Evolutionary conservation across 2,888 invertebrate species (phyloP).

Genomic region (Dinocampus coccinellae): DNA sequence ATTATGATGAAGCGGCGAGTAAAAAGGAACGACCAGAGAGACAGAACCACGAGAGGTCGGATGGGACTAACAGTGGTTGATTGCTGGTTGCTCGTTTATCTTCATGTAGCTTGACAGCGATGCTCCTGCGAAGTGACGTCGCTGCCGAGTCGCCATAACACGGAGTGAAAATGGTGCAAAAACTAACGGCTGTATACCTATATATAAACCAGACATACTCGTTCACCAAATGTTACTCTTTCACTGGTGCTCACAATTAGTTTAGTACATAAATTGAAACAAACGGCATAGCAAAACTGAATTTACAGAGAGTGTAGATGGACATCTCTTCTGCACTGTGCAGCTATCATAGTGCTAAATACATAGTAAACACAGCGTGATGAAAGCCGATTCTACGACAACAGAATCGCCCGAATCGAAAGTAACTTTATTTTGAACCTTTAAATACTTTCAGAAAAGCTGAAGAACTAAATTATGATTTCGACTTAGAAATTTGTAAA

Average conservation of each 20-base stretch:
- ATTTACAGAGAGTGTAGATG: constrained; percentile 67
- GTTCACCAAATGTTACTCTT: constrained; percentile 36
- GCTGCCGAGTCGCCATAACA: constrained; percentile 44
- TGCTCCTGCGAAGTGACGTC: constrained; percentile 60
- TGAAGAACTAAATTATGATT: too few relatives aligned
- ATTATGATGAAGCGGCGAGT: constrained; percentile 68
- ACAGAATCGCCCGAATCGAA: too few relatives aligned
- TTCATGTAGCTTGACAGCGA: constrained; percentile 67
- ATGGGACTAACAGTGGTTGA: constrained; percentile 68
- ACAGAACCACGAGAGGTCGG: constrained; percentile 66
- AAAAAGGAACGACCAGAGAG: constrained; percentile 64
- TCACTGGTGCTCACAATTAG: constrained; percentile 59
- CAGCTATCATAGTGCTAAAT: not conserved
- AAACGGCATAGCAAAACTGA: constrained; percentile 66
- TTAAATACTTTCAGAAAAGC: too few relatives aligned
- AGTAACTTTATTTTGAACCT: too few relatives aligned
- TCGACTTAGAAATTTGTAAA: too few relatives aligned
- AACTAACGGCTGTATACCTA: constrained; percentile 27
- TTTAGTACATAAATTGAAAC: constrained; percentile 71
- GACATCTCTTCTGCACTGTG: constrained; percentile 65
- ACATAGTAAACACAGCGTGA: not conserved
- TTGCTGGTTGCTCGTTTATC: constrained; percentile 69
- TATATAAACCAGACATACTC: constrained; percentile 26
- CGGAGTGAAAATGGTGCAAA: constrained; percentile 27
- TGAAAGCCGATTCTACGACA: not conserved